Conservation (phyloP, 2,113 vertebrate species). For the Dromas ardeola region DNA sequence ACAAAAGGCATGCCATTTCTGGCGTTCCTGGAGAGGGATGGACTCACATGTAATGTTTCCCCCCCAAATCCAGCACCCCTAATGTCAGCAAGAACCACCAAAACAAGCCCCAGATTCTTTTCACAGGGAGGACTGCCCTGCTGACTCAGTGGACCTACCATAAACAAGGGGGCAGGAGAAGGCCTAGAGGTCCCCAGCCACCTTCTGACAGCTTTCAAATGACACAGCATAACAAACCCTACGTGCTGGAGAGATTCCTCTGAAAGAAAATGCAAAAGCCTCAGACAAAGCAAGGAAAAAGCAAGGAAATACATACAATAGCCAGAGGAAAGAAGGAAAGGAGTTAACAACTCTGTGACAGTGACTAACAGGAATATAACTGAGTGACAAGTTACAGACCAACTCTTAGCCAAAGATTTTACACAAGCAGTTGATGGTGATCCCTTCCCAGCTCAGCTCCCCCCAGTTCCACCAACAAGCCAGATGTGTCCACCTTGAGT, state of each 20-base stretch:
- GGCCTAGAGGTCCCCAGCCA: neutral
- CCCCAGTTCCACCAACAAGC: neutral
- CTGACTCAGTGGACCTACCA: neutral
- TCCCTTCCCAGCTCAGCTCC: neutral
- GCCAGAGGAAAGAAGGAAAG: neutral
- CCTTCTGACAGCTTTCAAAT: neutral
- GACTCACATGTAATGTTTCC: neutral
- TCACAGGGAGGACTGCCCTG: fast-evolving
- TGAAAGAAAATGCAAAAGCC: neutral
- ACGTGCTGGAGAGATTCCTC: neutral
- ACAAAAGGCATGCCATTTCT: neutral
- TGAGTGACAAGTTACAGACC: neutral
- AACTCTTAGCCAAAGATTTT: neutral
- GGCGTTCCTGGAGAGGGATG: neutral
- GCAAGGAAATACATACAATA: neutral
- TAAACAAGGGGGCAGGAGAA: neutral
- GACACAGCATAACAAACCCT: neutral
- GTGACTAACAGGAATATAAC: neutral
- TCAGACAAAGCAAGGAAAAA: neutral
- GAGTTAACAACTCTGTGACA: neutral
- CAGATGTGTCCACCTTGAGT: neutral
- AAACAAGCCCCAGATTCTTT: neutral
- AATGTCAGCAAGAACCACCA: neutral
- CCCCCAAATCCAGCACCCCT: neutral
- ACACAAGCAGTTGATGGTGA: neutral